phyloP scores from a whole-genome alignment of 2,113 vertebrate genomes.

The Semicossyphus pulcher region DNA sequence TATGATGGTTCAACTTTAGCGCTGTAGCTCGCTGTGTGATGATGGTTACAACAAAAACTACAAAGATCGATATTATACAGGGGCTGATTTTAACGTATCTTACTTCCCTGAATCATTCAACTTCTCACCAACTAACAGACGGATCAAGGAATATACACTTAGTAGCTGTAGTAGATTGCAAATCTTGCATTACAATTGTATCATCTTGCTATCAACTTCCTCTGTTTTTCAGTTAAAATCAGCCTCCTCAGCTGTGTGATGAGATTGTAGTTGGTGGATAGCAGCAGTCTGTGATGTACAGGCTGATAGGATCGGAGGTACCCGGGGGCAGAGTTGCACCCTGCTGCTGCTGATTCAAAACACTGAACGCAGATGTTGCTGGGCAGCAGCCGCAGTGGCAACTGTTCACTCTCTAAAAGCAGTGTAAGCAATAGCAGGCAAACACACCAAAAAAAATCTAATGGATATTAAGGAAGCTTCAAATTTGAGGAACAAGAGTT shows the following conservation, averaged over 20 bases:
- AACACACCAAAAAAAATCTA: neutral
- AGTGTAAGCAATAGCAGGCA: neutral
- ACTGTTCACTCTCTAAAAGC: neutral
- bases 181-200: neutral
- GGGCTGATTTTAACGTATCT: neutral
- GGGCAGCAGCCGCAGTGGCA: neutral
- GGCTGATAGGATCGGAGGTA: neutral
- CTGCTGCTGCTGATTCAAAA: neutral
- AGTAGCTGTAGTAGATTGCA: neutral
- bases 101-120: neutral
- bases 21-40: too few species aligned
- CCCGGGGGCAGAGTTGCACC: neutral
- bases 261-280: neutral
- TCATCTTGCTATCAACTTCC: neutral
- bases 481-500: too few species aligned
- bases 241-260: neutral
- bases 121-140: neutral
- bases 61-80: too few species aligned
- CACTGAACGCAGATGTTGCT: neutral
- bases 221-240: neutral
- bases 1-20: too few species aligned
- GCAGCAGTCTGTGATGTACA: neutral
- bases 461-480: neutral
- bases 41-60: too few species aligned
- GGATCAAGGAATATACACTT: neutral